These are phyloP conservation scores for Teleiodes luculella DNA, from an alignment of 2,888 invertebrate genomes.

Conservation along the genomic window DNA sequence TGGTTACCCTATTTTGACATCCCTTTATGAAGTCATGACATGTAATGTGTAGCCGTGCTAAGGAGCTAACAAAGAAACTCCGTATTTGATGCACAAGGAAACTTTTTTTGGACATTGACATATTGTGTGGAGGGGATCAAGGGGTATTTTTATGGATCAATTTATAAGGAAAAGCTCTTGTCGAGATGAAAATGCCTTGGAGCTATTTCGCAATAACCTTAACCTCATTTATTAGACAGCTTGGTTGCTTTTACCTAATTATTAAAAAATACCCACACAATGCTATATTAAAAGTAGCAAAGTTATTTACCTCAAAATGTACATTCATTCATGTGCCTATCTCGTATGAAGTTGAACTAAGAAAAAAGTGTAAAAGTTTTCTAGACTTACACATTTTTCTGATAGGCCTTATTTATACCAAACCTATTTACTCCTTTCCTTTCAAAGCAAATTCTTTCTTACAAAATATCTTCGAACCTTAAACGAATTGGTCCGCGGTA, in stretches of 20 bases:
- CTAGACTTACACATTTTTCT: not conserved
- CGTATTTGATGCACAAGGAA: not conserved
- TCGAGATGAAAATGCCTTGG: not conserved
- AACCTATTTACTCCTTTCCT: not conserved
- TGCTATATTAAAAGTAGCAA: too few relatives aligned
- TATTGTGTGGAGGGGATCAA: not conserved
- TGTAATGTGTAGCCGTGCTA: conserved; percentile 22
- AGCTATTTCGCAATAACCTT: not conserved
- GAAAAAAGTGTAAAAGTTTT: too few relatives aligned
- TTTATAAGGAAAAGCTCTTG: not conserved
- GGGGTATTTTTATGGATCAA: not conserved
- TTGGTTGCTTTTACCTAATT: too few relatives aligned
- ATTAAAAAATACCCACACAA: too few relatives aligned
- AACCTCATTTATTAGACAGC: not conserved
- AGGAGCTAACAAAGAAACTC: not conserved
- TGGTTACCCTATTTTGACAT: conserved; percentile 21
- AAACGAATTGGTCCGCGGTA: conserved; percentile 3
- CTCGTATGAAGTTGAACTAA: too few relatives aligned
- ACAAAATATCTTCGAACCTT: not conserved
- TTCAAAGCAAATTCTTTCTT: conserved; percentile 2
- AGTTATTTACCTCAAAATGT: too few relatives aligned
- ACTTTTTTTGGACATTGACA: conserved; percentile 3
- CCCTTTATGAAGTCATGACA: conserved; percentile 39
- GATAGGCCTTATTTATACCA: not conserved
- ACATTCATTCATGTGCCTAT: too few relatives aligned